A percentile compares a stretch with the other conserved stretches of the same genome.
These are phyloP conservation scores for Pagetopsis macropterus DNA, from an alignment of 2,797 vertebrate genomes.

Conservation along the genomic window DNA sequence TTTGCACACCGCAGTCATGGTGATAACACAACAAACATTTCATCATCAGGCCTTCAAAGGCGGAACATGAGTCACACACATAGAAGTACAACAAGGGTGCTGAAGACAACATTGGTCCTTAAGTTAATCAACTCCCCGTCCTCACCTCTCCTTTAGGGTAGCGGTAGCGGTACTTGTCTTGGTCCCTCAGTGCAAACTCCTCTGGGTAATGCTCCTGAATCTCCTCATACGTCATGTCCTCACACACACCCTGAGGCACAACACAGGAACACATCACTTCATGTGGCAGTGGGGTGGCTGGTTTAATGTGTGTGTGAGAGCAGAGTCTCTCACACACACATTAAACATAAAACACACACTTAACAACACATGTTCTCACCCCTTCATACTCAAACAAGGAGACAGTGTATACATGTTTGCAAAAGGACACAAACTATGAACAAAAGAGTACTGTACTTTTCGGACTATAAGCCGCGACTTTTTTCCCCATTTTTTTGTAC, in stretches of 20 bases:
- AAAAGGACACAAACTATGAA: background rate
- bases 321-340: no score
- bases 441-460: background rate
- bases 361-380: no score
- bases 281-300: no score
- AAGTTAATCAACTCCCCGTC: no score
- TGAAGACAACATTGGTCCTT: no score
- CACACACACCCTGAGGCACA: conserved; percentile 86
- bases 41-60: background rate
- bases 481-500: no score
- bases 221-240: conserved; percentile 93
- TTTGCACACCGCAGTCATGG: no score
- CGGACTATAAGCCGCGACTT: no score
- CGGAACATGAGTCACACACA: background rate
- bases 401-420: background rate
- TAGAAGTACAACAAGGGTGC: no score
- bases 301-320: no score
- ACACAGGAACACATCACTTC: background rate
- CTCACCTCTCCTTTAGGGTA: conserved; percentile 94
- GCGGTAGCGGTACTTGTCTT: conserved; percentile 94
- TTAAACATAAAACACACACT: no score
- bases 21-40: background rate
- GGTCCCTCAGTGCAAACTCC: conserved; percentile 92
- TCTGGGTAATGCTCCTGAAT: conserved; percentile 89
- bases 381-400: background rate